phyloP scores from a whole-genome alignment of 1,140 invertebrate species.

The Drosophila saltans region DNA sequence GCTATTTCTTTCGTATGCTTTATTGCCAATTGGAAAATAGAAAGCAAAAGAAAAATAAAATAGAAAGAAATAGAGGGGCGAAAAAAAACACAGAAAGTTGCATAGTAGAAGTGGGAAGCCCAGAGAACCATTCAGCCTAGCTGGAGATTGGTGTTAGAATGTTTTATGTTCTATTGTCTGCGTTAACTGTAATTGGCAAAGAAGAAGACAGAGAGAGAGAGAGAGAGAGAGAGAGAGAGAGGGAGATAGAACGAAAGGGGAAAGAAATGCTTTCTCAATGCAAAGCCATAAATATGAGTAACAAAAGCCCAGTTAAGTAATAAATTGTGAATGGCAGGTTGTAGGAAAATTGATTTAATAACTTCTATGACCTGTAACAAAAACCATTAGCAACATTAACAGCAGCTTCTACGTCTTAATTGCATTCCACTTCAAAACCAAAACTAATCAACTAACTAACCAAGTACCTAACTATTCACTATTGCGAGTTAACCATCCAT shows the following conservation, averaged over 20 bases:
- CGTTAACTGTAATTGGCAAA: slow-evolving; percentile 69
- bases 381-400: not conserved
- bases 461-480: slow-evolving; percentile 13
- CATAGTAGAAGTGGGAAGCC: slow-evolving; percentile 16
- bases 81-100: slow-evolving; percentile 14
- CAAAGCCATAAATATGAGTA: slow-evolving; percentile 68
- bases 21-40: slow-evolving; percentile 81
- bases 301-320: slow-evolving; percentile 59
- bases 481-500: slow-evolving; percentile 43
- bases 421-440: slow-evolving; percentile 63
- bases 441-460: slow-evolving; percentile 32
- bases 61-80: slow-evolving; percentile 40
- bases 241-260: not conserved
- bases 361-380: slow-evolving; percentile 33
- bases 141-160: slow-evolving; percentile 68
- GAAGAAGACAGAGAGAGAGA: not conserved
- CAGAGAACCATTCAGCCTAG: slow-evolving; percentile 61
- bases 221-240: slow-evolving; percentile 10
- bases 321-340: slow-evolving; percentile 59
- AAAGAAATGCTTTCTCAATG: slow-evolving; percentile 33
- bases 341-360: slow-evolving; percentile 71
- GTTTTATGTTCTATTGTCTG: slow-evolving; percentile 76
- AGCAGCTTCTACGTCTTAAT: slow-evolving; percentile 56
- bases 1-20: slow-evolving; percentile 77
- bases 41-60: slow-evolving; percentile 48